Conservation (phyloP, 2,797 vertebrate species). For the Phalanger gymnotis region DNA sequence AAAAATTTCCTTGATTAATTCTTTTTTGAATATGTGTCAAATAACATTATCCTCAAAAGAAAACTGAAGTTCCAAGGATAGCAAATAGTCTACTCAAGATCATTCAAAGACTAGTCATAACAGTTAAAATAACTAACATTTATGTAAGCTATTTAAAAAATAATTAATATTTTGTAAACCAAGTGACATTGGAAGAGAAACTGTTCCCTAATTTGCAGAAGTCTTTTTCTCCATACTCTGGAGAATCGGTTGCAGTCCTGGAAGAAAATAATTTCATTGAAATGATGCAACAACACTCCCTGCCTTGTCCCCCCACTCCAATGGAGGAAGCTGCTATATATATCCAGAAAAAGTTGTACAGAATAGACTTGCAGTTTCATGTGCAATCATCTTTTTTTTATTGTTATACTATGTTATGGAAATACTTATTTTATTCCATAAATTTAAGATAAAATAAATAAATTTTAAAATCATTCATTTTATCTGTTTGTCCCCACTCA, state of each 20-base stretch:
- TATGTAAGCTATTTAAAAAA: neutral
- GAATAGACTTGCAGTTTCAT: neutral
- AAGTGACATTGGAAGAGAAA: neutral
- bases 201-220: neutral
- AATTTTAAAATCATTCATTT: neutral
- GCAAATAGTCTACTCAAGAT: neutral
- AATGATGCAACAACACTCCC: neutral
- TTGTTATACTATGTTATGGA: neutral
- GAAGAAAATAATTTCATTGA: neutral
- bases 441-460: neutral
- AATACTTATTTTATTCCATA: neutral
- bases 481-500: neutral
- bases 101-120: neutral
- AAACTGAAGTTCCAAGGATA: neutral
- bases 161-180: neutral
- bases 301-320: too few species aligned
- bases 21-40: neutral
- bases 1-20: neutral
- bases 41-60: neutral
- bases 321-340: neutral
- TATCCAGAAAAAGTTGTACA: neutral
- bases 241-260: neutral
- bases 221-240: neutral
- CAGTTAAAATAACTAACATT: neutral
- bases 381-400: neutral